Evolutionary conservation across 2,888 invertebrate species (phyloP).

Genomic region (Lasioglossum calceatum): DNA sequence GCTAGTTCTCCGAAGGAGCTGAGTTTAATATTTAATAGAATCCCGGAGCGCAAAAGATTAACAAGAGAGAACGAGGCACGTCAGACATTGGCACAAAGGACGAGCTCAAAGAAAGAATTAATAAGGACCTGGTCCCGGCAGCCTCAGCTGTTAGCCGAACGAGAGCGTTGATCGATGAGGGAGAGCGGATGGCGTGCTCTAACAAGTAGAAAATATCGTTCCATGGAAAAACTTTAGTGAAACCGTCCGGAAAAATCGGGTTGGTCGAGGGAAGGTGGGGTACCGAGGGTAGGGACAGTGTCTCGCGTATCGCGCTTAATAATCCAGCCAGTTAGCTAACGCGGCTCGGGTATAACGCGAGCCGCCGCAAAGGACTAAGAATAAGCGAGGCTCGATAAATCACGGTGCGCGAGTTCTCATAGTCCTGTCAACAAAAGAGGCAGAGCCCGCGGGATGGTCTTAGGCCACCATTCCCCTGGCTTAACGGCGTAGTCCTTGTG

Average conservation of each 20-base stretch:
- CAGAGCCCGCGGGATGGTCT: conserved; percentile 69
- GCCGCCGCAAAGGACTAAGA: conserved; percentile 70
- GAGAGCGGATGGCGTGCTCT: not conserved
- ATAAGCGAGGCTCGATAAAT: conserved; percentile 71
- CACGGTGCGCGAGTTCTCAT: conserved; percentile 73
- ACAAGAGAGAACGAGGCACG: not conserved
- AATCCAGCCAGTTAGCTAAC: conserved; percentile 61
- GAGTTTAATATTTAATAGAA: not conserved
- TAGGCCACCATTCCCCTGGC: conserved; percentile 62
- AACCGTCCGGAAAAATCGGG: not conserved
- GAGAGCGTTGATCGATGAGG: not conserved
- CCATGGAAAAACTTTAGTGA: not conserved
- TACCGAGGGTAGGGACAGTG: not conserved
- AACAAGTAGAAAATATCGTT: conserved; percentile 7
- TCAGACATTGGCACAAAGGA: conserved; percentile 9
- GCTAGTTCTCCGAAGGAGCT: not conserved
- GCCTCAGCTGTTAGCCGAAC: not conserved
- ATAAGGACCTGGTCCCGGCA: not conserved
- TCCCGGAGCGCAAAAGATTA: not conserved
- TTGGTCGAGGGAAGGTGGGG: not conserved
- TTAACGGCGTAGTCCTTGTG: conserved; percentile 67
- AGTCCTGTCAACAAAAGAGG: conserved; percentile 73
- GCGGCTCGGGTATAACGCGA: conserved; percentile 65
- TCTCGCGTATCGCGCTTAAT: conserved; percentile 57
- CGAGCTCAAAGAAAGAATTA: not conserved